phyloP scores from a whole-genome alignment of 2,113 vertebrate species.

The Aspidoscelis tigris region DNA sequence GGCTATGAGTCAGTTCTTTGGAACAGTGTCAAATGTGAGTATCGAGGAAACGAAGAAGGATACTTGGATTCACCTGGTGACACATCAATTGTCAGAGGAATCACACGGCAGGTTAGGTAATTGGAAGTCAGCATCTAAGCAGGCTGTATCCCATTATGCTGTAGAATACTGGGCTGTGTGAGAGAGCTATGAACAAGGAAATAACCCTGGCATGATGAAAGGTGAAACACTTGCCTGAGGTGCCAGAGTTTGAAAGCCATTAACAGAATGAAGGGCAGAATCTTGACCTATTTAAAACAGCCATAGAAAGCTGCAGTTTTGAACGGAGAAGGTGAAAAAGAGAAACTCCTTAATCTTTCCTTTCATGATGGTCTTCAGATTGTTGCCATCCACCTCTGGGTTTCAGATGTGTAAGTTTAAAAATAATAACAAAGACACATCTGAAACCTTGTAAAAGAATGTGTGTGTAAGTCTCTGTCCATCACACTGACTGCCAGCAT shows the following conservation, averaged over 20 bases:
- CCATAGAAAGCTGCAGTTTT: neutral
- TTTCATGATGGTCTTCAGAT: neutral
- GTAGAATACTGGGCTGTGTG: neutral
- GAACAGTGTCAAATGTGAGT: conserved; percentile 6
- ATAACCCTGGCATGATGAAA: neutral
- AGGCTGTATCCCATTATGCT: neutral
- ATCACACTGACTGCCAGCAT: neutral
- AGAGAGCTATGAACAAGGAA: neutral
- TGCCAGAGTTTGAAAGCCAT: neutral
- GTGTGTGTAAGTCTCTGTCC: neutral
- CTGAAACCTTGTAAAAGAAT: neutral
- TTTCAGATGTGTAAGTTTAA: neutral
- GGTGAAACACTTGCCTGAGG: neutral
- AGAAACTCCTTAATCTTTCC: neutral
- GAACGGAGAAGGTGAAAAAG: neutral
- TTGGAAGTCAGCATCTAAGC: neutral
- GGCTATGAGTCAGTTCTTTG: neutral
- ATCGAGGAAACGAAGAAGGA: neutral
- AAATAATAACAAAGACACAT: neutral
- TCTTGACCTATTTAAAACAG: neutral
- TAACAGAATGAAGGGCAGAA: neutral
- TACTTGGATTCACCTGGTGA: neutral
- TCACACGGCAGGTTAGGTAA: neutral
- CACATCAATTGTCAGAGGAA: neutral
- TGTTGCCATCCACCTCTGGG: no score